phyloP scores from a whole-genome alignment of 2,797 vertebrate species.

The Xenops minutus region DNA sequence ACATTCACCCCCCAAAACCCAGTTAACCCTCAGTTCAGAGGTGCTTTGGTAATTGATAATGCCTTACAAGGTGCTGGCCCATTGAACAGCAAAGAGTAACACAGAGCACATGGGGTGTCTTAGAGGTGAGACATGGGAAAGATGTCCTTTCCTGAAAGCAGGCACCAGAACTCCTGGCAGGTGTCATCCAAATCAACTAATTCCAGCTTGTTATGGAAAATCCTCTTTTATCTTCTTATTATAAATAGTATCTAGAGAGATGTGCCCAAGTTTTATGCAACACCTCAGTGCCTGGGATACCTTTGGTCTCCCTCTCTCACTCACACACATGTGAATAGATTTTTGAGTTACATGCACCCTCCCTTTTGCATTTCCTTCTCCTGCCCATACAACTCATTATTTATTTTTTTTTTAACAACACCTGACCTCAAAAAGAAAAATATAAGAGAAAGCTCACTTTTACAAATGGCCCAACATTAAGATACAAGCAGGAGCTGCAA shows the following conservation, averaged over 20 bases:
- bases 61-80: neutral
- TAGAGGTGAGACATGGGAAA: neutral
- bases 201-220: neutral
- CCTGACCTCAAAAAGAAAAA: neutral
- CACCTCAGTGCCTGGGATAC: neutral
- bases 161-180: neutral
- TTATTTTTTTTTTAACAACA: neutral
- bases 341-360: neutral
- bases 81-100: neutral
- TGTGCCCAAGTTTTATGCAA: neutral
- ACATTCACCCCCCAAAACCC: accelerated
- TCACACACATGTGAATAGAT: neutral
- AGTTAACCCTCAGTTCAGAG: neutral
- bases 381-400: neutral
- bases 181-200: neutral
- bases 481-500: neutral
- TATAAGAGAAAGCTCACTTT: neutral
- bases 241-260: neutral
- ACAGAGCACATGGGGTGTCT: neutral
- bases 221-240: neutral
- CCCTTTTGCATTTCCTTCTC: neutral
- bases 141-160: neutral
- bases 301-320: neutral
- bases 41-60: neutral
- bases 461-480: neutral